These are phyloP conservation scores for Megaleporinus macrocephalus DNA, from an alignment of 2,113 vertebrate species.

Conservation along the genomic window DNA sequence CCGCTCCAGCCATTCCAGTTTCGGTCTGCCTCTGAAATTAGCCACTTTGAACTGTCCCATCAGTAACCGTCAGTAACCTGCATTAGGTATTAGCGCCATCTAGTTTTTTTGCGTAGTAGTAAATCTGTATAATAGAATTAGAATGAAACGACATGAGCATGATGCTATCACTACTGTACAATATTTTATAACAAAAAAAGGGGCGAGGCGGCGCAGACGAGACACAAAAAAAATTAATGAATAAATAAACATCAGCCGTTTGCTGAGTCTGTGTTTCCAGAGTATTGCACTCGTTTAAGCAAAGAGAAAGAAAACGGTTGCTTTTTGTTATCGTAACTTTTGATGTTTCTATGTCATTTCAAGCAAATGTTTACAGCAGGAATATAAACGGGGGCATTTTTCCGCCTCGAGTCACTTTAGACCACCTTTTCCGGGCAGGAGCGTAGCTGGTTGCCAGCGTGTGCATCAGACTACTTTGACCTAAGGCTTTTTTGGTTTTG, in stretches of 20 bases:
- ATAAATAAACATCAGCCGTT: background rate
- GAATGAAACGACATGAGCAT: background rate
- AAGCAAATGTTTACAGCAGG: conserved; percentile 35
- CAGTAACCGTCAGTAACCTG: background rate
- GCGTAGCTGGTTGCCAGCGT: background rate
- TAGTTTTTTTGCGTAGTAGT: conserved; percentile 24
- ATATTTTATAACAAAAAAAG: conserved; percentile 17
- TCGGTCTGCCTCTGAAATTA: background rate
- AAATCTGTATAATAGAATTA: conserved; percentile 19
- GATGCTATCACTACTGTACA: conserved; percentile 3
- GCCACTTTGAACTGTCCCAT: conserved; percentile 9
- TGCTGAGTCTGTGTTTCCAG: background rate
- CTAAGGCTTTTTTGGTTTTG: conserved; percentile 4
- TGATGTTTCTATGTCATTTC: background rate
- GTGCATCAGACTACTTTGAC: background rate
- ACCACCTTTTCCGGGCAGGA: background rate
- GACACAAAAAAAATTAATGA: no score
- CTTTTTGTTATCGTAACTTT: background rate
- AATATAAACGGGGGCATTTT: no score
- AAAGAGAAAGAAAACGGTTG: background rate
- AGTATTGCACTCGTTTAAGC: conserved; percentile 21
- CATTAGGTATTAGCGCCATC: background rate
- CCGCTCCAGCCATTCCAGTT: background rate
- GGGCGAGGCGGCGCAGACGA: background rate
- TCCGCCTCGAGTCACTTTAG: no score